These are phyloP conservation scores for Neosalanx taihuensis DNA, from an alignment of 2,797 vertebrate species.

Conservation along the genomic window DNA sequence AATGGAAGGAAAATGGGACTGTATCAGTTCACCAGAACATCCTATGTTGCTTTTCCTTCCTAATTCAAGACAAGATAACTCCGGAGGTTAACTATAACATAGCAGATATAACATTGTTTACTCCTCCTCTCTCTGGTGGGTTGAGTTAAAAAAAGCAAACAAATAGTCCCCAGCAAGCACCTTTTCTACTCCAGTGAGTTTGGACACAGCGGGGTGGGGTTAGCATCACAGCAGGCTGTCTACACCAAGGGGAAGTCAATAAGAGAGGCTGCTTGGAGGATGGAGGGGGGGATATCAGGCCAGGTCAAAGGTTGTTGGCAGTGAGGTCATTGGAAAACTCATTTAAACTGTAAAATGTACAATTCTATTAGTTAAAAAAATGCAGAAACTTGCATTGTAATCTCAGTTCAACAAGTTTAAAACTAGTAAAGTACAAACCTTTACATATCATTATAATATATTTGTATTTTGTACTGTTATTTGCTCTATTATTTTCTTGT, in stretches of 20 bases:
- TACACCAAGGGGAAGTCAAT: conserved; percentile 15
- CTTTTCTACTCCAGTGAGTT: conserved; percentile 61
- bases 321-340: conserved; percentile 34
- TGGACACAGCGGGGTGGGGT: conserved; percentile 45
- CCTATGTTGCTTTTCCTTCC: conserved; percentile 12
- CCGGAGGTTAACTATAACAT: conserved; percentile 23
- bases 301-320: conserved; percentile 55
- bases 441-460: too few species aligned
- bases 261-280: neutral
- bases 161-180: conserved; percentile 65
- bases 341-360: neutral
- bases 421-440: too few species aligned
- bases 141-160: conserved; percentile 60
- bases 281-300: conserved; percentile 28
- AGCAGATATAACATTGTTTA: conserved; percentile 22
- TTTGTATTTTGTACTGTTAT: too few species aligned
- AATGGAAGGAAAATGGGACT: conserved; percentile 17
- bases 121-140: conserved; percentile 38
- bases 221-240: conserved; percentile 20
- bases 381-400: too few species aligned
- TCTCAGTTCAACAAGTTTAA: neutral
- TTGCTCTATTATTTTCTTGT: too few species aligned
- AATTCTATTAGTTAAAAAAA: too few species aligned
- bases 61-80: conserved; percentile 29
- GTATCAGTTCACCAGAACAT: neutral